phyloP scores from a whole-genome alignment of 2,888 invertebrate genomes.

The Adelognathus sp. region DNA sequence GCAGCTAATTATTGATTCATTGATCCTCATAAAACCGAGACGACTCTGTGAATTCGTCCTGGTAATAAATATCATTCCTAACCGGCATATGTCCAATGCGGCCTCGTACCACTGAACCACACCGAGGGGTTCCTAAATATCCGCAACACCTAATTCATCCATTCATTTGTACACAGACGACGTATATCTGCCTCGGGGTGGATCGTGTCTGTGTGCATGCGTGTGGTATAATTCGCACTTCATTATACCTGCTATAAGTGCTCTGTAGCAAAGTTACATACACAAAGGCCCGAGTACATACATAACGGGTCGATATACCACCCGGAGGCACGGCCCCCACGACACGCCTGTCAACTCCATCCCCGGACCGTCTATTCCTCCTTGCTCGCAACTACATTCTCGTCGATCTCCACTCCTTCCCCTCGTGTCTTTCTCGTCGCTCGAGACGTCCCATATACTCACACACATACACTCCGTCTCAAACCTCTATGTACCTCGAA shows the following conservation, averaged over 20 bases:
- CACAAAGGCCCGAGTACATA: conserved; percentile 37
- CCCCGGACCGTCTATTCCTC: conserved; percentile 39
- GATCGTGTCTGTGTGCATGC: conserved; percentile 21
- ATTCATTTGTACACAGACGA: neutral
- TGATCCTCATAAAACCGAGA: neutral
- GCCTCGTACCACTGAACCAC: neutral
- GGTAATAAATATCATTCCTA: neutral
- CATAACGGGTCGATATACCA: conserved; percentile 68
- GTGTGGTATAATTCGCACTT: conserved; percentile 48
- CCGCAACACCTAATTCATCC: neutral
- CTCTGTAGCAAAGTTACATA: conserved; percentile 38
- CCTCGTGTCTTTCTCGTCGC: neutral
- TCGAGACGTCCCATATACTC: neutral
- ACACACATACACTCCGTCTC: neutral
- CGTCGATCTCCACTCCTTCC: neutral
- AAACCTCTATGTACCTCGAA: neutral
- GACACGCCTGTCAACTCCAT: conserved; percentile 66
- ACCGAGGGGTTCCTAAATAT: conserved; percentile 1
- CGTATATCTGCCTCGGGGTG: neutral
- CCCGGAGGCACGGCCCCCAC: conserved; percentile 62
- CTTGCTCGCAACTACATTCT: conserved; percentile 23
- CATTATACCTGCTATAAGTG: conserved; percentile 52
- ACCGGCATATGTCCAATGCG: neutral
- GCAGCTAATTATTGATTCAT: neutral
- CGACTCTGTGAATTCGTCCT: neutral